Percentiles rank a stretch among this genome's conserved stretches.
Conservation (phyloP, 2,888 invertebrate genomes). For the Stenodema calcarata region DNA sequence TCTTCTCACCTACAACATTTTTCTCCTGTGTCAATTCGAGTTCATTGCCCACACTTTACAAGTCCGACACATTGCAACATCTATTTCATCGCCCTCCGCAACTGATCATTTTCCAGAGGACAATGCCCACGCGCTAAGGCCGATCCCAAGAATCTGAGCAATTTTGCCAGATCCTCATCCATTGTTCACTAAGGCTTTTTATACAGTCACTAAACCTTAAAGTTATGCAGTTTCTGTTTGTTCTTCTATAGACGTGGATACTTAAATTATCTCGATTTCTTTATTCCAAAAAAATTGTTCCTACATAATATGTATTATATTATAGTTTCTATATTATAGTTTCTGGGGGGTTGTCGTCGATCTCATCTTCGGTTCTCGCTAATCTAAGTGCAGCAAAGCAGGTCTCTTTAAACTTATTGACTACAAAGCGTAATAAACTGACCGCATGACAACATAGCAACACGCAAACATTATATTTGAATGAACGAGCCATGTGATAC, state of each 20-base stretch:
- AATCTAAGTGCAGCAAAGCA: too few relatives aligned
- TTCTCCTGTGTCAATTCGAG: neutral
- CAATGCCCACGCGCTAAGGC: neutral
- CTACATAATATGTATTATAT: too few relatives aligned
- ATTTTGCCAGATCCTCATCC: neutral
- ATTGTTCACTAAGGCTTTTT: neutral
- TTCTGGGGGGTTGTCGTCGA: too few relatives aligned
- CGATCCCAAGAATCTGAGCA: neutral
- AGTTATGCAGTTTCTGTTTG: neutral
- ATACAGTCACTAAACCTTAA: neutral
- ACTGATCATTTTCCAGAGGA: neutral
- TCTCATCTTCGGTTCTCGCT: too few relatives aligned
- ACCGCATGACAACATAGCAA: too few relatives aligned
- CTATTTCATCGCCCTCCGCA: neutral
- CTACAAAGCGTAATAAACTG: too few relatives aligned
- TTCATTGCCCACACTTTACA: neutral
- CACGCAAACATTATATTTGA: too few relatives aligned
- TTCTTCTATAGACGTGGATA: neutral
- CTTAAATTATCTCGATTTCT: neutral
- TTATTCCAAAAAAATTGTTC: too few relatives aligned
- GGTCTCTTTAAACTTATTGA: too few relatives aligned
- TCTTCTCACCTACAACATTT: neutral
- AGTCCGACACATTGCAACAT: neutral
- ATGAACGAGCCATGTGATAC: too few relatives aligned
- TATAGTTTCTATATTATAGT: too few relatives aligned